Evolutionary conservation across 2,888 invertebrate species (phyloP), one percentile per base, ranked within the genome.

Genomic region (Dorcus parallelipipedus): DNA sequence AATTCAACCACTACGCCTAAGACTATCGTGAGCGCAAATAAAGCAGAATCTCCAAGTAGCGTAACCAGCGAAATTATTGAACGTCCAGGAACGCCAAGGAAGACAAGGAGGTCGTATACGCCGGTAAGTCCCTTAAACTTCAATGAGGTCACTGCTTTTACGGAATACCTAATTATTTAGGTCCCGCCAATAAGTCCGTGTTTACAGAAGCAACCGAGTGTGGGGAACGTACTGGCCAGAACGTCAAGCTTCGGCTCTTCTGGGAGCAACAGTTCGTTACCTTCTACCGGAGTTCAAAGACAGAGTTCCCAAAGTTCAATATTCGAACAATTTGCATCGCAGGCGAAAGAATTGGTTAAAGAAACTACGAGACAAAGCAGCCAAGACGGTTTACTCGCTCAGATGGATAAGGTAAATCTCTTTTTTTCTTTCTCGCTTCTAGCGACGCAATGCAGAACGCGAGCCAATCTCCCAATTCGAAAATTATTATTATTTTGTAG

Each of bases 321-420:
- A 2, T 85, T 95, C 67, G 95, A 95, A 76, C 92, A 93, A 70
- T 89, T 95, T 71, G 89, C 95, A 3, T 86, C 86, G 0, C 94
- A 94, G 72, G 95, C 95, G 9, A 93, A 94, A 76, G 95, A 94
- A 69, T 78, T 95, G 56, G 93, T 95, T 1, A 83, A 89, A 49
- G 95, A 95, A 74, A 93, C 93, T 0, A 93, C 92, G 0, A 81
- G 93, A 2, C 94, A 94, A 75, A 90, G 91, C 75, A 93, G 93
- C 70, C 94, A 94, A 75, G 94, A 95, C 75, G 93, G 93, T 26
- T 73, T 93, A 4, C 80, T 94, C 7, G 92, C 93, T 2, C 94
- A 94, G 63, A 91, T 95, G 85, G 94, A 94, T 72, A 94, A 94
- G 87, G 92, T 93, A 79, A 62, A 64, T 3, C 9, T 8, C 8